phyloP scores from a whole-genome alignment of 37 sponge, comb jelly and placozoan species.

The Haliclona indistincta region DNA sequence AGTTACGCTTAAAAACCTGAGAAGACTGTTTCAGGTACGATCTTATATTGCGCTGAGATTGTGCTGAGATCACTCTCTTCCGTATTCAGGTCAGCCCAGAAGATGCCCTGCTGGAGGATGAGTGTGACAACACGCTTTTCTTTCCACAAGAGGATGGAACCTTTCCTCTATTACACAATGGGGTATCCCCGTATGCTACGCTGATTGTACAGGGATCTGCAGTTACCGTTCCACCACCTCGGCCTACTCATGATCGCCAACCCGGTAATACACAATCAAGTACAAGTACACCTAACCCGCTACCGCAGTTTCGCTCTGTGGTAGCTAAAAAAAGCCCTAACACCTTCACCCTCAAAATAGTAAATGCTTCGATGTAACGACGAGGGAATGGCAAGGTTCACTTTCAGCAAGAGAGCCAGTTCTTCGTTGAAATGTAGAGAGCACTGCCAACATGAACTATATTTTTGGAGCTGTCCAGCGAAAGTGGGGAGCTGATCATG shows the following conservation, averaged over 20 bases:
- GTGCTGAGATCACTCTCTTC: background rate
- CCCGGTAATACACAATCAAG: background rate
- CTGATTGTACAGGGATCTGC: slow-evolving; percentile 10
- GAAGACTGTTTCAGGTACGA: slow-evolving; percentile 11
- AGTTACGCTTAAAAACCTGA: slow-evolving; percentile 7
- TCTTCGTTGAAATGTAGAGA: background rate
- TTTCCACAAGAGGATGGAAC: background rate
- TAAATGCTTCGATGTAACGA: background rate
- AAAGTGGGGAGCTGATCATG: slow-evolving; percentile 3
- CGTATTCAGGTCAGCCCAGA: background rate
- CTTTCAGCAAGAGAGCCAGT: background rate
- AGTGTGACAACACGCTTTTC: background rate
- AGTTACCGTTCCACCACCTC: background rate
- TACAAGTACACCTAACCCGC: background rate
- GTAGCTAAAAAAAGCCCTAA: background rate
- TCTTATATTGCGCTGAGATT: background rate
- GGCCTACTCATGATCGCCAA: background rate
- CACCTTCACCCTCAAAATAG: slow-evolving; percentile 2
- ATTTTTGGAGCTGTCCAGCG: background rate
- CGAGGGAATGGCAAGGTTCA: background rate
- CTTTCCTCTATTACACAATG: background rate
- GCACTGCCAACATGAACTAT: slow-evolving; percentile 4
- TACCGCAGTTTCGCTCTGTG: slow-evolving; percentile 4
- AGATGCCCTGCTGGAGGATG: slow-evolving; percentile 10
- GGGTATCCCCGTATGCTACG: background rate